These are phyloP conservation scores for Scylla paramamosain DNA, from an alignment of 1,140 invertebrate genomes.

Conservation along the genomic window DNA sequence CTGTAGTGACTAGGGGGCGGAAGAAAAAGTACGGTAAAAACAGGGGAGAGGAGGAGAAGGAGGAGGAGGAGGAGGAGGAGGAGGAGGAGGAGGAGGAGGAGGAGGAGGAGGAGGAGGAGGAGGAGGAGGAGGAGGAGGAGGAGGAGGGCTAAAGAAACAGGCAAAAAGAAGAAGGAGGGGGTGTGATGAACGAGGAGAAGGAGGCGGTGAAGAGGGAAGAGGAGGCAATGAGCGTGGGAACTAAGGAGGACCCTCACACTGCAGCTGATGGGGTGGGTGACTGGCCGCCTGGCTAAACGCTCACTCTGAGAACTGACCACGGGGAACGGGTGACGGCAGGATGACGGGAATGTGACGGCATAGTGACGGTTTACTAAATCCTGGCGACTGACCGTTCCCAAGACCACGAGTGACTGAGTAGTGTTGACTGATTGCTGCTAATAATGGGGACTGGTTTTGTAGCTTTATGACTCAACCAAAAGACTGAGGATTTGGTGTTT, in stretches of 20 bases:
- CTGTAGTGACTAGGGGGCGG: not conserved
- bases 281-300: not conserved
- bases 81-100: not conserved
- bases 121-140: not conserved
- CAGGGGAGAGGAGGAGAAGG: not conserved
- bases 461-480: no score
- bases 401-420: no score
- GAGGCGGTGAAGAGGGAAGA: not conserved
- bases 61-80: no score
- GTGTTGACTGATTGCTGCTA: no score
- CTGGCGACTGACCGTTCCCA: not conserved
- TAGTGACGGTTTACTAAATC: not conserved
- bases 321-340: not conserved
- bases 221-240: not conserved
- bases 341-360: not conserved
- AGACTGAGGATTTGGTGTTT: no score
- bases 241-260: not conserved
- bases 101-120: not conserved
- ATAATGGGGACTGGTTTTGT: no score
- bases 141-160: not conserved
- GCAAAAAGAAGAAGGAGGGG: not conserved
- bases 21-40: not conserved
- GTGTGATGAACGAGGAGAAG: not conserved
- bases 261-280: not conserved
- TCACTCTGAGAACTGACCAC: not conserved